A percentile compares a stretch with the other conserved stretches of the same genome.
Evolutionary conservation across 1,140 invertebrate species (phyloP).

Genomic region (Oncopeltus fasciatus): DNA sequence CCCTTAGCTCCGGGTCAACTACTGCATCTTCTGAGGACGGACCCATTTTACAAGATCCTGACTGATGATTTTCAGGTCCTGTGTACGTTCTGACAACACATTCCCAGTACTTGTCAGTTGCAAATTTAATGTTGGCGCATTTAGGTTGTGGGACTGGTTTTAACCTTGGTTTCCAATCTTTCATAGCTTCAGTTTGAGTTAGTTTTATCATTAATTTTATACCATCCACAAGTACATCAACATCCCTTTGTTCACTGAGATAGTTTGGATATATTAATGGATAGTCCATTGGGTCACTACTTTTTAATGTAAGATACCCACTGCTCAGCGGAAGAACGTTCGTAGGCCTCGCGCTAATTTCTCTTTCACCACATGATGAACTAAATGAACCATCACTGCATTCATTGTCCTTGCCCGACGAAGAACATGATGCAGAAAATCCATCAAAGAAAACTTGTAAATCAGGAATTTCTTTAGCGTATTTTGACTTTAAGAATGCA

Average conservation of each 20-base stretch:
- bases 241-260: slow-evolving; percentile 31
- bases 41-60: slow-evolving; percentile 47
- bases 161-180: slow-evolving; percentile 24
- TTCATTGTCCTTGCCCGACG: slow-evolving; percentile 26
- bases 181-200: slow-evolving; percentile 25
- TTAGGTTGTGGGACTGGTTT: slow-evolving; percentile 6
- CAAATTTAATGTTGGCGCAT: slow-evolving; percentile 29
- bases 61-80: slow-evolving; percentile 40
- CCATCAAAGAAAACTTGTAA: slow-evolving; percentile 54
- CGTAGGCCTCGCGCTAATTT: slow-evolving; percentile 20
- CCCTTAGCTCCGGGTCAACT: slow-evolving; percentile 29
- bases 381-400: slow-evolving; percentile 13
- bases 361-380: background rate
- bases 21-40: slow-evolving; percentile 29
- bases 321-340: slow-evolving; percentile 30
- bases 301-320: slow-evolving; percentile 32
- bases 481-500: slow-evolving; percentile 25
- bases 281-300: slow-evolving; percentile 35
- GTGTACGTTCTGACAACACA: slow-evolving; percentile 31
- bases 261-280: slow-evolving; percentile 46
- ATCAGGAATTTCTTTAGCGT: slow-evolving; percentile 23
- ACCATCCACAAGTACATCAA: slow-evolving; percentile 33
- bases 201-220: slow-evolving; percentile 31
- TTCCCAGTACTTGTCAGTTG: slow-evolving; percentile 37
- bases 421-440: slow-evolving; percentile 43